These are phyloP conservation scores for Lacerta bilineata DNA, from an alignment of 2,797 vertebrate species.

Conservation along the genomic window DNA sequence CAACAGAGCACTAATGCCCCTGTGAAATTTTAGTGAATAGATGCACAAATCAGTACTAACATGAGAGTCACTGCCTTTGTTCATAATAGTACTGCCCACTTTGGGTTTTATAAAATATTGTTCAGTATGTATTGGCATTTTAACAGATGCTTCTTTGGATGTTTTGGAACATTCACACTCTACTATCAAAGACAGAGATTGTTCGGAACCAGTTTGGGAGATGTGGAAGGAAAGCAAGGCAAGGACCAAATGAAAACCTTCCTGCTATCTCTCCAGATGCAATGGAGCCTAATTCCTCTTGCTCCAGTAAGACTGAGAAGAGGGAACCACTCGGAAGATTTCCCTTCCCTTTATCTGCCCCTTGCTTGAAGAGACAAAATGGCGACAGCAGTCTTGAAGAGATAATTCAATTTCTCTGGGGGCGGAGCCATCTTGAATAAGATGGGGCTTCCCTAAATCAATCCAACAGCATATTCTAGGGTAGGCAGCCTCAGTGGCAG, in stretches of 20 bases:
- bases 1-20: neutral
- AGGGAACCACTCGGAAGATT: neutral
- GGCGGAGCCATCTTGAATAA: no score
- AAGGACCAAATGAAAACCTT: neutral
- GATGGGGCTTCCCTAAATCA: neutral
- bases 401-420: neutral
- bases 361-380: neutral
- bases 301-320: neutral
- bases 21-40: neutral
- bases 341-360: neutral
- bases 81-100: neutral
- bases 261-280: neutral
- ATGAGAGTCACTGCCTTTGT: conserved; percentile 1
- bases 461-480: neutral
- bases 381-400: neutral
- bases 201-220: neutral
- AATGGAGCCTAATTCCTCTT: neutral
- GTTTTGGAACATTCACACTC: no score
- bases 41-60: conserved; percentile 8
- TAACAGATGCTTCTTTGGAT: neutral
- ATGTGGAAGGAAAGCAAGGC: no score
- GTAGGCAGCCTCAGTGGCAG: no score
- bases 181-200: neutral
- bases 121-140: neutral
- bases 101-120: neutral